These are phyloP conservation scores for Brachyopa scutellaris DNA, from an alignment of 2,888 invertebrate species.

Conservation along the genomic window DNA sequence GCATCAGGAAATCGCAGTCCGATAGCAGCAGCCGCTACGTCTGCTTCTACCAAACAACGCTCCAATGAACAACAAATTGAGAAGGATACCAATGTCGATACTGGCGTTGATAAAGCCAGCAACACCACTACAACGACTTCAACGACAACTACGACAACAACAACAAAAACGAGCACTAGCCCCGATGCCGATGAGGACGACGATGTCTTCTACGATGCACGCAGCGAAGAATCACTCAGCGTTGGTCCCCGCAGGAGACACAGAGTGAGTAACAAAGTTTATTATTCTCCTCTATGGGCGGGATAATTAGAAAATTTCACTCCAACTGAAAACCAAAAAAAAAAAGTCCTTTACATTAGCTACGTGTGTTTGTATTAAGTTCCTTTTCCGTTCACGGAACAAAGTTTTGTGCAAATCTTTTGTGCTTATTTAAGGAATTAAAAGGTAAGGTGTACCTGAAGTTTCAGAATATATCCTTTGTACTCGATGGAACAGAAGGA, in stretches of 20 bases:
- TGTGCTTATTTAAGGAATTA: slow-evolving; percentile 21
- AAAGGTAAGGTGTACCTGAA: slow-evolving; percentile 4
- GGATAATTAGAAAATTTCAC: slow-evolving; percentile 55
- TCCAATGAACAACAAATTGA: slow-evolving; percentile 62
- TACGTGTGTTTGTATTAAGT: not conserved
- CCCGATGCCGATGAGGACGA: slow-evolving; percentile 77
- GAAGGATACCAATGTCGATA: slow-evolving; percentile 45
- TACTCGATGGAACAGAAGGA: not conserved
- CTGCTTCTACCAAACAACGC: slow-evolving; percentile 39
- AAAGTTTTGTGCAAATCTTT: slow-evolving; percentile 16
- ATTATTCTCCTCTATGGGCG: not conserved
- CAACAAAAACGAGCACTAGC: slow-evolving; percentile 65
- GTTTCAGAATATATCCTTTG: not conserved
- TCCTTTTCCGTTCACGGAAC: not conserved
- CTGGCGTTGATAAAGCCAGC: slow-evolving; percentile 40
- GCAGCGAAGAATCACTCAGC: slow-evolving; percentile 77
- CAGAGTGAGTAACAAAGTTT: slow-evolving; percentile 43
- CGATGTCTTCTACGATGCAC: slow-evolving; percentile 80
- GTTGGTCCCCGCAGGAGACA: slow-evolving; percentile 60
- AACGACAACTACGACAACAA: slow-evolving; percentile 48
- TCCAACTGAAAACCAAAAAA: not conserved
- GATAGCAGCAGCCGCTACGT: slow-evolving; percentile 53
- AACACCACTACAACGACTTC: slow-evolving; percentile 29
- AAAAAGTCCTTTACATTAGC: not conserved
- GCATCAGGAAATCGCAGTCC: slow-evolving; percentile 57